Conservation (phyloP, 2,797 vertebrate genomes). For the Acanthurus tractus region DNA sequence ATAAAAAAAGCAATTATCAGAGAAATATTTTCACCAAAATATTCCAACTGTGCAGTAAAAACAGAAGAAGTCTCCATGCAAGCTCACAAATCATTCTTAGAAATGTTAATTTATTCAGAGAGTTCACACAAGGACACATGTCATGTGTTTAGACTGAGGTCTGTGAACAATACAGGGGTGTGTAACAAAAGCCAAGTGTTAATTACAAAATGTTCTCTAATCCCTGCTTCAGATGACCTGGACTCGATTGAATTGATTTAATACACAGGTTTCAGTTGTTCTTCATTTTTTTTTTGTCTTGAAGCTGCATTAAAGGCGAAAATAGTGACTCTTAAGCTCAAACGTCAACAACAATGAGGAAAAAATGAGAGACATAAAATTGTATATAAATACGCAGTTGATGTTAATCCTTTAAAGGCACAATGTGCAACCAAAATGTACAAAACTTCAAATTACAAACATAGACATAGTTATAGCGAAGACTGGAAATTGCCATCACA, state of each 20-base stretch:
- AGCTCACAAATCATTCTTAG: constrained; percentile 51
- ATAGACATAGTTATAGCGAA: not conserved
- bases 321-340: not conserved
- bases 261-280: constrained; percentile 22
- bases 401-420: not conserved
- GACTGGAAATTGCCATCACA: not conserved
- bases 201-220: constrained; percentile 51
- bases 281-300: constrained; percentile 23
- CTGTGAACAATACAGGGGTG: constrained; percentile 53
- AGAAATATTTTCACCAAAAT: constrained; percentile 61
- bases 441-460: not conserved
- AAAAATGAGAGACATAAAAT: constrained; percentile 2
- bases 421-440: not conserved
- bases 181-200: constrained; percentile 55
- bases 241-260: constrained; percentile 17
- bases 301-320: constrained; percentile 15
- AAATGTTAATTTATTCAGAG: constrained; percentile 64
- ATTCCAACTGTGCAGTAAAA: constrained; percentile 47
- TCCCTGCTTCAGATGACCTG: constrained; percentile 43
- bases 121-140: constrained; percentile 71
- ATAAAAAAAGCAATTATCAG: constrained; percentile 70
- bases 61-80: constrained; percentile 38
- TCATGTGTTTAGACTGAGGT: constrained; percentile 53
- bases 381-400: not conserved
- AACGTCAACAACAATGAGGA: not conserved